Base-by-base conservation (phyloP, 2,888 invertebrate species). In the Hyposoter dolosus region DNA sequence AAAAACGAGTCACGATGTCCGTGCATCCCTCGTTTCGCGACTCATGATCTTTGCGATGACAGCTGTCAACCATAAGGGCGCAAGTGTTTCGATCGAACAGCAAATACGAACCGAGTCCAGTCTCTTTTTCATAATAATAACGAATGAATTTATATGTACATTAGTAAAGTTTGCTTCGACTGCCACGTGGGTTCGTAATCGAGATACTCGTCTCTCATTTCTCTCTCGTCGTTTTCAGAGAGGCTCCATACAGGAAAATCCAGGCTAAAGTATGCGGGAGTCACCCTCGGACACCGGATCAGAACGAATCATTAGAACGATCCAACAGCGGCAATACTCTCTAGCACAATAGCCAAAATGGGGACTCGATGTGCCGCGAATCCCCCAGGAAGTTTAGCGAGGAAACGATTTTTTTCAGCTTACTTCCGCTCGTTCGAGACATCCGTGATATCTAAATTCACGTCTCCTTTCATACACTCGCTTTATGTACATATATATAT, bases 221-320 rank as follows among this genome's bases (percentile, higher is more conserved):
- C 60, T 60, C 60, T 28, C 40, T 79, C 56, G 40, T 71, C 80
- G 32, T 45, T 60, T 69, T 79, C 60, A n/a, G 56, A 65, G 76
- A 75, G 84, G 72, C 45, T 53, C 79, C 77, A 82, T 69, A 50
- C 19, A 74, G 63, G 35, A 79, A 77, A 86, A 81, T 83, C 53
- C 60, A 63, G 77, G 84, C 82, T 72, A 76, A 83, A 74, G 32
- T 45, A 50, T 66, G 76, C 68, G 76, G 85, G 77, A 77, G 76
- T 82, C 88, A 86, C 88, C 87, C 60, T 75, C 85, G 84, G 75
- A 86, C 87, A 88, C 93, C 93, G 93, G 93, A 93, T 93, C 91
- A 92, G 91, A 90, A 93, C 92, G 93, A 93, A 93, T 93, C 93
- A 93, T 93, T 93, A 93, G 92, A 90, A 90, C 88, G 89, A 85